A percentile compares a stretch with the other conserved stretches of the same genome.
phyloP scores from a whole-genome alignment of 2,797 vertebrate genomes.

The Hapalemur alaotrensis region DNA sequence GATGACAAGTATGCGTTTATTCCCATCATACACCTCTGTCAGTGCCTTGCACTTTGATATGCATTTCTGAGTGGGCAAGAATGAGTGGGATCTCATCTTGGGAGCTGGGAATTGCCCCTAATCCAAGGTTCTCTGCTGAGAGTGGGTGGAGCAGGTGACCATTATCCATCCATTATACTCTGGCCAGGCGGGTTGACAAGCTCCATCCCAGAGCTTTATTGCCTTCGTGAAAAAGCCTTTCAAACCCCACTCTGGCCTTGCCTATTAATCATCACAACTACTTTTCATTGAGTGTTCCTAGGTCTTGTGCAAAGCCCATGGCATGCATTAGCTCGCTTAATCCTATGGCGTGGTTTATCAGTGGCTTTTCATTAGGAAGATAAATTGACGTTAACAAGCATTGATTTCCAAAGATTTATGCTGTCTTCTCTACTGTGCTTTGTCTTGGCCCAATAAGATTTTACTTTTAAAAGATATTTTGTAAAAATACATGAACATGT shows the following conservation, averaged over 20 bases:
- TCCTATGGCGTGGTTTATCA: constrained; percentile 24
- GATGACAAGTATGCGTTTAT: background rate
- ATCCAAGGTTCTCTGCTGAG: background rate
- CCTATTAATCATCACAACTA: constrained; percentile 19
- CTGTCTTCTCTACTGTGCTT: constrained; percentile 4
- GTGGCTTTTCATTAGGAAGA: constrained; percentile 70
- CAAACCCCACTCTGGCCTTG: background rate
- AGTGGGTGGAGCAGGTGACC: background rate
- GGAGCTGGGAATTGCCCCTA: background rate
- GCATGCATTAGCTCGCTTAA: constrained; percentile 45
- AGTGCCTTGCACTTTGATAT: background rate
- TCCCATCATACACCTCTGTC: background rate
- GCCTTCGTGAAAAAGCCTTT: constrained; percentile 28
- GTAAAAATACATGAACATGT: background rate
- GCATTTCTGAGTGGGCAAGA: background rate
- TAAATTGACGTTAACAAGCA: constrained; percentile 55
- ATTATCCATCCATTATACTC: constrained; percentile 1
- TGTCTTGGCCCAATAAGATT: background rate
- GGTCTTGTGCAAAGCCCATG: constrained; percentile 14
- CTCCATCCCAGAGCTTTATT: constrained; percentile 38
- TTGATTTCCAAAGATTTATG: constrained; percentile 58
- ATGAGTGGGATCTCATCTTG: background rate
- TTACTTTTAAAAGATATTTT: constrained; percentile 45
- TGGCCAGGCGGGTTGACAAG: constrained; percentile 34
- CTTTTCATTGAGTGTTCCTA: constrained; percentile 36